Percentiles rank a stretch among this genome's conserved stretches.
phyloP scores from a whole-genome alignment of 2,888 invertebrate genomes.

The Bugulina stolonifera region DNA sequence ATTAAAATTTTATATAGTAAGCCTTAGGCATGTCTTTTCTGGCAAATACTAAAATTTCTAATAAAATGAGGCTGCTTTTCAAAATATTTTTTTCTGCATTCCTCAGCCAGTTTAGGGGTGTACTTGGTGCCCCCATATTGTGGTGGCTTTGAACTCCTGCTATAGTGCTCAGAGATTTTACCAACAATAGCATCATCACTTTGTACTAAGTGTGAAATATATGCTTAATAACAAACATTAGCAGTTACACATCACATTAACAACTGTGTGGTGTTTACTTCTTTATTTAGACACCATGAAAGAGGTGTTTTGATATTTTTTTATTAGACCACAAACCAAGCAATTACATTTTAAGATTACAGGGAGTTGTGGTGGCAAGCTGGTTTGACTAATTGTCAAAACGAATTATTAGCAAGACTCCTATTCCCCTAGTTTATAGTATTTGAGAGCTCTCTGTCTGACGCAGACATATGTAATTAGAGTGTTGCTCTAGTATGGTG shows the following conservation, averaged over 20 bases:
- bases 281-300: background rate
- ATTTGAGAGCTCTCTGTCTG: conserved; percentile 3
- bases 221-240: background rate
- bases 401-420: background rate
- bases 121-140: background rate
- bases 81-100: too few relatives aligned
- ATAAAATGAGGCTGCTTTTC: too few relatives aligned
- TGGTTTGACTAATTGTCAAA: conserved; percentile 6
- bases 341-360: conserved; percentile 24
- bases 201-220: background rate
- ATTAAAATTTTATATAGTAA: too few relatives aligned
- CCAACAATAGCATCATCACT: background rate
- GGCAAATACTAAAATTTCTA: too few relatives aligned
- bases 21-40: too few relatives aligned
- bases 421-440: conserved; percentile 3
- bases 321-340: conserved; percentile 26
- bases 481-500: too few relatives aligned
- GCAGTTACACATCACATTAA: background rate
- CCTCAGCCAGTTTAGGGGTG: too few relatives aligned
- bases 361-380: conserved; percentile 19
- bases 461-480: too few relatives aligned
- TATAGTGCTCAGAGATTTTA: background rate
- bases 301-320: conserved; percentile 25
- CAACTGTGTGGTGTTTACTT: conserved; percentile 7
- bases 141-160: background rate